Evolutionary conservation across 1,140 invertebrate genomes (phyloP).

Genomic region (Drosophila fuyamai): DNA sequence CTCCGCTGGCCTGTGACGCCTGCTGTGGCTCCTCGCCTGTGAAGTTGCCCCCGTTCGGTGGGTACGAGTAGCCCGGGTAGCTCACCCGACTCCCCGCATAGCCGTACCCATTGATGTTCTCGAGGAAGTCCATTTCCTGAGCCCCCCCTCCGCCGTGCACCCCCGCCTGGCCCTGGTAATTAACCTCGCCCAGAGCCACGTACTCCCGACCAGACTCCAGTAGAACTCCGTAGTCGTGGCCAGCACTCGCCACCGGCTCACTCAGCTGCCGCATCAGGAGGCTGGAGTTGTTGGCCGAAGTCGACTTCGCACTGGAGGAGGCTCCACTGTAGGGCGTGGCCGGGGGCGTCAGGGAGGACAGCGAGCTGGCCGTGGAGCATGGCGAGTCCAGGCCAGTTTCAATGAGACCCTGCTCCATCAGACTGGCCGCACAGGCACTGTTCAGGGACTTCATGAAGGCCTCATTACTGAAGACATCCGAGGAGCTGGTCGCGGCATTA

Average conservation of each 20-base stretch:
- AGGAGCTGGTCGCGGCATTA: slow-evolving; percentile 16
- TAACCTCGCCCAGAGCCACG: slow-evolving; percentile 63
- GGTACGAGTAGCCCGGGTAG: slow-evolving; percentile 53
- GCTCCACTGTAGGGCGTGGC: slow-evolving; percentile 71
- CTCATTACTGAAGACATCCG: slow-evolving; percentile 76
- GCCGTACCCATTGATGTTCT: slow-evolving; percentile 63
- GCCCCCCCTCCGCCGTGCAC: slow-evolving; percentile 1
- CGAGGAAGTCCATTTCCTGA: slow-evolving; percentile 72
- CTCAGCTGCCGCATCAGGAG: slow-evolving; percentile 65
- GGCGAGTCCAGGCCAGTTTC: slow-evolving; percentile 76
- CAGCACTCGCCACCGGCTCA: slow-evolving; percentile 47
- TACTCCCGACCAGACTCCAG: slow-evolving; percentile 72
- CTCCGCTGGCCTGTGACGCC: slow-evolving; percentile 74
- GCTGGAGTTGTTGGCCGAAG: slow-evolving; percentile 42
- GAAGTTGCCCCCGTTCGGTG: slow-evolving; percentile 33
- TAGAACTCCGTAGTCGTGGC: slow-evolving; percentile 64
- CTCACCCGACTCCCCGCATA: slow-evolving; percentile 42
- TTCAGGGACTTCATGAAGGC: slow-evolving; percentile 80
- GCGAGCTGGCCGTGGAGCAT: slow-evolving; percentile 75
- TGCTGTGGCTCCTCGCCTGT: slow-evolving; percentile 18
- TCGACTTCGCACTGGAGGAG: slow-evolving; percentile 14
- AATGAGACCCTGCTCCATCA: slow-evolving; percentile 65
- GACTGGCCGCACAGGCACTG: slow-evolving; percentile 76
- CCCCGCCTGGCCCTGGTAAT: slow-evolving; percentile 38
- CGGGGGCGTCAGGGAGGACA: slow-evolving; percentile 78